A percentile compares a stretch with the other conserved stretches of the same genome.
These are phyloP conservation scores for Nettapus auritus DNA, from an alignment of 2,113 vertebrate genomes.

Conservation along the genomic window DNA sequence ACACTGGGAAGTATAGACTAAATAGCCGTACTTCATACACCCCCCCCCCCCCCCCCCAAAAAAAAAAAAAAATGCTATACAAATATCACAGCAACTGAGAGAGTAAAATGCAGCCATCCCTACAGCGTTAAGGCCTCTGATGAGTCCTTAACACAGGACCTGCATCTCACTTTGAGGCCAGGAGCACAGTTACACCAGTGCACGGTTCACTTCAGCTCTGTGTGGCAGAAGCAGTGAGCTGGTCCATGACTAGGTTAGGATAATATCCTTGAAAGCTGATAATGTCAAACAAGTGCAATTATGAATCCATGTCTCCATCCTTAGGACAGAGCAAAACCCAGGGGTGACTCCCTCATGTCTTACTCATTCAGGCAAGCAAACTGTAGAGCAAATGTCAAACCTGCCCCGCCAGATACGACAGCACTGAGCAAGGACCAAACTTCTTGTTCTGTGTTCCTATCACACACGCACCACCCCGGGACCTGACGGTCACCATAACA, in stretches of 20 bases:
- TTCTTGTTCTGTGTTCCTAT: not conserved
- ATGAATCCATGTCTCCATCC: not conserved
- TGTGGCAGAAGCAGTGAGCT: not conserved
- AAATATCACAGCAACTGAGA: not conserved
- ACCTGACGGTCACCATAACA: not conserved
- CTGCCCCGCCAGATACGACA: not conserved
- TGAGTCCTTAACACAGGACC: not conserved
- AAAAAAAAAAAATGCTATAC: not conserved
- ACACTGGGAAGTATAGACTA: not conserved
- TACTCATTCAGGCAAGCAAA: not conserved
- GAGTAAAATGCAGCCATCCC: not conserved
- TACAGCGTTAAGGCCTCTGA: not conserved
- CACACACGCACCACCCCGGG: not conserved
- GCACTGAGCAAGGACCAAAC: not conserved
- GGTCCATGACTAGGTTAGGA: not conserved
- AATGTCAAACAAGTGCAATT: not conserved
- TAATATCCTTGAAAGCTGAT: not conserved
- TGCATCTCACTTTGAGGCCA: not conserved
- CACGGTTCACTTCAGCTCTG: not conserved
- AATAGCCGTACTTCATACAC: not conserved
- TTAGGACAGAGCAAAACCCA: not conserved
- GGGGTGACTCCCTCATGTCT: not conserved
- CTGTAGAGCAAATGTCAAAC: not conserved
- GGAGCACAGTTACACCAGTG: not conserved
- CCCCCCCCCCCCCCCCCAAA: too few species aligned